Evolutionary conservation across 2,113 vertebrate species (phyloP), one percentile per base, ranked within the genome.

Genomic region (Oncorhynchus keta): DNA sequence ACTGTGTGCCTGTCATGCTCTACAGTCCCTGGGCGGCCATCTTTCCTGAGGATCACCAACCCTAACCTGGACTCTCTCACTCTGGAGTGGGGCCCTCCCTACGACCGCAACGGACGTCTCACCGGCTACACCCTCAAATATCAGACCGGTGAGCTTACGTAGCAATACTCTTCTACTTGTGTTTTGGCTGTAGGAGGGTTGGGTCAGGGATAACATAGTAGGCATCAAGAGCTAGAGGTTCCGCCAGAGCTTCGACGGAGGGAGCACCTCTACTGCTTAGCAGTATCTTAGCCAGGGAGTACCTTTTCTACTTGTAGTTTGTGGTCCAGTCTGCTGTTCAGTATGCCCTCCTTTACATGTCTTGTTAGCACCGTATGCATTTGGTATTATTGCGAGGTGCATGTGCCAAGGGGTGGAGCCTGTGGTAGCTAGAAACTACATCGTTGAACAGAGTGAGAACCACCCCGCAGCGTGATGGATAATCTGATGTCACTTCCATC

Each of bases 51-150:
- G 75, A 94, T 98, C 79, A 87, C 89, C 65, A 92, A 95, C 77
- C 90, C 92, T n/a, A 95, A 93, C 11, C 4, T 94, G 84, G 96
- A 99, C 80, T 96, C 97, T 48, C 81, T 99, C 74, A 98, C 95
- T 73, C 91, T 99, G 83, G 94, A 96, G 77, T 99, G 98, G 98
- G 94, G 88, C 51, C 96, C 95, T 57, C 98, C 98, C 13, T 89
- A 90, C 28, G 94, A 94, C 74, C 95, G 90, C 5, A 99, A 99
- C 72, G 98, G 98, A 64, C 85, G 89, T 88, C 93, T 99, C 88
- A 96, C 90, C 0, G 95, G 95, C 35, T 99, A 99, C 87, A 95
- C 92, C 69, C 90, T 99, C 81, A 95, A 93, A 86, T 99, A 96
- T 84, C 97, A 99, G 77, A 93, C 96, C 92, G 97, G 97, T 99